Base-by-base conservation (phyloP, 2,888 invertebrate species). In the Parochlus steinenii region DNA sequence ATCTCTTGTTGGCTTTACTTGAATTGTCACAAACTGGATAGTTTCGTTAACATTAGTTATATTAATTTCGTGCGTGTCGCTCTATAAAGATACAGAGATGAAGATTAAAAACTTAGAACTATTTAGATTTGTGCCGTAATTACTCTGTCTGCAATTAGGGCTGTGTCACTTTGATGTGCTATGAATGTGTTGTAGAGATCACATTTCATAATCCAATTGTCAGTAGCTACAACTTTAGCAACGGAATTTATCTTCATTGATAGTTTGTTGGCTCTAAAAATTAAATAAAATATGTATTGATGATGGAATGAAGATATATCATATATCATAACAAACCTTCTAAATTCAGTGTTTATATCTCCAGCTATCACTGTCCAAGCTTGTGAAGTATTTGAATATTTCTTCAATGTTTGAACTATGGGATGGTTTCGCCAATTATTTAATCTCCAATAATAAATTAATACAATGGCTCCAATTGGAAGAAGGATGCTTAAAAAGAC, bases 191-290 rank as follows among this genome's bases (percentile, higher is more conserved):
- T 65, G 47, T 89, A 82, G 25, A 80, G 74, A 0, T 74, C 65
- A 1, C 83, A 71, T 58, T 86, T 85, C 31, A 92, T 68, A 16
- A 92, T 71, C 87, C 89, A 92, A 40, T 78, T 81, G 50, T 82
- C 78, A 0, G 87, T 90, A 0, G 74, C 78, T 30, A 83, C 63
- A 19, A 82, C 64, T 47, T 70, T 74, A 42, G 67, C 70, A 14
- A 79, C 66, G 1, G 74, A 67, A 47, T 72, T 80, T 16, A 75
- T 65, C 40, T 69, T 65, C 40, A 82, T 66, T 16, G 65, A 65
- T 28, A 82, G 70, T 52, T 82, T 81, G 46, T 80, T 75, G 37
- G 76, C 65, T 41, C 82, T 82, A 54, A 28, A 65, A 63, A 38
- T 29, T 39, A 55, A 32, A 39, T 23, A 33, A 37, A 18, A 39